Percentiles rank a stretch among this genome's conserved stretches.
Conservation (phyloP, 2,888 invertebrate species). For the Linnaemya vulpina region DNA sequence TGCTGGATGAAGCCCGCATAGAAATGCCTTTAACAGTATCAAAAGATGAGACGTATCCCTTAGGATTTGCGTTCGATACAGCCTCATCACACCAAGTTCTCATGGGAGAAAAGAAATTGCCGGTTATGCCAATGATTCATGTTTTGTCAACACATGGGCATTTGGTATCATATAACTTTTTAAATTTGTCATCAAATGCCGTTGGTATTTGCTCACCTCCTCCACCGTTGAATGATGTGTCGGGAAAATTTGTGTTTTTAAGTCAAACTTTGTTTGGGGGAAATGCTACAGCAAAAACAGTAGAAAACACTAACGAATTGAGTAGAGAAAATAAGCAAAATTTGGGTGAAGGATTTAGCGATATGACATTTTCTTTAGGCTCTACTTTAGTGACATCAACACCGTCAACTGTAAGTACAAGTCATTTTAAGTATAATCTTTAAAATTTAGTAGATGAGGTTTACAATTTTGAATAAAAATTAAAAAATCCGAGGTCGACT, state of each 20-base stretch:
- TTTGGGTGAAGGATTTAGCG: constrained; percentile 43
- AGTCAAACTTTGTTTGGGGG: constrained; percentile 40
- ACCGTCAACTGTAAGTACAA: constrained; percentile 76
- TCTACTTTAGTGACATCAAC: constrained; percentile 79
- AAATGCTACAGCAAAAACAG: not conserved
- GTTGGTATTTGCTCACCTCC: constrained; percentile 87
- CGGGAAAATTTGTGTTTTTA: constrained; percentile 78
- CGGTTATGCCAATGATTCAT: constrained; percentile 91
- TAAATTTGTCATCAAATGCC: constrained; percentile 87
- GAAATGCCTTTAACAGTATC: constrained; percentile 90
- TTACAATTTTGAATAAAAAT: too few species aligned
- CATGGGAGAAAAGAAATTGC: constrained; percentile 86
- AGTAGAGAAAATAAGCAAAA: constrained; percentile 2
- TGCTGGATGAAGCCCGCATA: constrained; percentile 91
- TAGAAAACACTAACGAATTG: not conserved
- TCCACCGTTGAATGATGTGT: constrained; percentile 82
- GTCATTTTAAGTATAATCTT: not conserved
- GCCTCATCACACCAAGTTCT: constrained; percentile 87
- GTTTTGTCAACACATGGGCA: constrained; percentile 90
- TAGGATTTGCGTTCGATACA: constrained; percentile 90
- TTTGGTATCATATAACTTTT: constrained; percentile 89
- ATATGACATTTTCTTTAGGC: constrained; percentile 76
- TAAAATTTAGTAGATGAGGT: too few species aligned
- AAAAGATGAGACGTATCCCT: constrained; percentile 91
- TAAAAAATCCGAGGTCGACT: too few species aligned